Evolutionary conservation across 2,888 invertebrate species (phyloP).

Genomic region (Drosophila rubida): DNA sequence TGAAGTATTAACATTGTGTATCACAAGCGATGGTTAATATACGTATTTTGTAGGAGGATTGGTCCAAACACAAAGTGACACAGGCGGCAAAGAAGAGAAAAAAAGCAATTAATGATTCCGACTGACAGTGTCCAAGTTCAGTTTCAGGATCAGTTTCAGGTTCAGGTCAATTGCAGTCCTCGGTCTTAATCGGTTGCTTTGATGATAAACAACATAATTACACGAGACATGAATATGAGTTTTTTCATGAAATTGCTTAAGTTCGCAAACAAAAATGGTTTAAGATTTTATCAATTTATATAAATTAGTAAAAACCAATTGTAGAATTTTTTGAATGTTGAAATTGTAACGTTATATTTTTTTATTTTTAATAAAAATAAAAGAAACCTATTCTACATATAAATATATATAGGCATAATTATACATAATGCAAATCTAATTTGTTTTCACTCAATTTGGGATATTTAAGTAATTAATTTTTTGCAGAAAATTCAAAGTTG

Average conservation of each 20-base stretch:
- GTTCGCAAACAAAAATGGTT: conserved; percentile 37
- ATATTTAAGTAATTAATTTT: not conserved
- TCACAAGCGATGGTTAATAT: not conserved
- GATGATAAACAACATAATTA: conserved; percentile 66
- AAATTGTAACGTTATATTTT: conserved; percentile 83
- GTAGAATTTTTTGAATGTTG: conserved; percentile 82
- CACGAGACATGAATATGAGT: conserved; percentile 67
- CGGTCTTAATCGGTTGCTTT: conserved; percentile 54
- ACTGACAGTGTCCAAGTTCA: conserved; percentile 88
- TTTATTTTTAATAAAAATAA: conserved; percentile 83
- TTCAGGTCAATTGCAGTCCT: conserved; percentile 46
- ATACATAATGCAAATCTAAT: conserved; percentile 2
- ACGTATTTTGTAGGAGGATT: conserved; percentile 90
- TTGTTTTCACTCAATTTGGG: not conserved
- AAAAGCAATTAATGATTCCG: conserved; percentile 95
- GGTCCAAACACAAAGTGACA: conserved; percentile 91
- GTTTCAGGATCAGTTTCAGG: conserved; percentile 27
- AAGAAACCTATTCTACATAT: conserved; percentile 61
- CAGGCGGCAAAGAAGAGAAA: conserved; percentile 96
- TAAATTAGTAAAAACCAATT: conserved; percentile 73
- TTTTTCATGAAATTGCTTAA: conserved; percentile 77
- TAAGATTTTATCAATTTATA: conserved; percentile 57
- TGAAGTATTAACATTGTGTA: not conserved
- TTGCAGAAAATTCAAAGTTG: too few relatives aligned
- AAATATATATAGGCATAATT: conserved; percentile 16